phyloP scores from a whole-genome alignment of 2,797 vertebrate species.

The Sebastes alutus region DNA sequence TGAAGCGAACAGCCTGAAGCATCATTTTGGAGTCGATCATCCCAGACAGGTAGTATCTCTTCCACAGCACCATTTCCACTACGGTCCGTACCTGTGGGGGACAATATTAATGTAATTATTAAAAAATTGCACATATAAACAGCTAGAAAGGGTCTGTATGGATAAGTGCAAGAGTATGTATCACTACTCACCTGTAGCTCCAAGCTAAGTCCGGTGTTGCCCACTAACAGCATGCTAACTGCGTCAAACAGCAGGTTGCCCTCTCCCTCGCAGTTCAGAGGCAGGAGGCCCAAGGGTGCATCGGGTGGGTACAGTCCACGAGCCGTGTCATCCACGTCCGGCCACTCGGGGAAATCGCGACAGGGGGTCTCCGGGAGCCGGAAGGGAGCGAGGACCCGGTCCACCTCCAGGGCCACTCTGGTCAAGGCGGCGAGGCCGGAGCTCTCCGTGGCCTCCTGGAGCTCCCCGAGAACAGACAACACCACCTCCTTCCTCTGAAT shows the following conservation, averaged over 20 bases:
- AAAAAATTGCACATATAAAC: background rate
- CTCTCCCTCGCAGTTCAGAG: slow-evolving; percentile 89
- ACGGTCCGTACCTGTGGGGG: slow-evolving; percentile 88
- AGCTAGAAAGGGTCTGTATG: background rate
- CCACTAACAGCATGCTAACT: slow-evolving; percentile 90
- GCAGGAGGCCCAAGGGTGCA: slow-evolving; percentile 88
- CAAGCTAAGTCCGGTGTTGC: slow-evolving; percentile 87
- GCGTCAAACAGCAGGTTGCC: slow-evolving; percentile 94
- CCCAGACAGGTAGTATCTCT: slow-evolving; percentile 92
- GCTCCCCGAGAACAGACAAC: slow-evolving; percentile 87
- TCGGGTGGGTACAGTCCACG: slow-evolving; percentile 90
- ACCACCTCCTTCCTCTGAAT: slow-evolving; percentile 89
- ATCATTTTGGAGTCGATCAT: slow-evolving; percentile 99
- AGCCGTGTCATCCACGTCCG: slow-evolving; percentile 87
- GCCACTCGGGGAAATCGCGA: slow-evolving; percentile 83
- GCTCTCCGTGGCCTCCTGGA: slow-evolving; percentile 93
- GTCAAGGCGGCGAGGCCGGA: slow-evolving; percentile 86
- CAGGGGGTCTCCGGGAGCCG: slow-evolving; percentile 81
- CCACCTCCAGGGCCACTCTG: slow-evolving; percentile 85
- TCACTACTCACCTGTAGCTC: slow-evolving; percentile 90
- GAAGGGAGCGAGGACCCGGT: slow-evolving; percentile 85
- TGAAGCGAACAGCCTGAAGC: slow-evolving; percentile 95
- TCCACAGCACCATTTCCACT: slow-evolving; percentile 95
- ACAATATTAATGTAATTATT: background rate
- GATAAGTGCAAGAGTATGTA: background rate